Percentiles rank a stretch among this genome's conserved stretches.
Conservation (phyloP, 2,113 vertebrate species). For the Raphicerus campestris region DNA sequence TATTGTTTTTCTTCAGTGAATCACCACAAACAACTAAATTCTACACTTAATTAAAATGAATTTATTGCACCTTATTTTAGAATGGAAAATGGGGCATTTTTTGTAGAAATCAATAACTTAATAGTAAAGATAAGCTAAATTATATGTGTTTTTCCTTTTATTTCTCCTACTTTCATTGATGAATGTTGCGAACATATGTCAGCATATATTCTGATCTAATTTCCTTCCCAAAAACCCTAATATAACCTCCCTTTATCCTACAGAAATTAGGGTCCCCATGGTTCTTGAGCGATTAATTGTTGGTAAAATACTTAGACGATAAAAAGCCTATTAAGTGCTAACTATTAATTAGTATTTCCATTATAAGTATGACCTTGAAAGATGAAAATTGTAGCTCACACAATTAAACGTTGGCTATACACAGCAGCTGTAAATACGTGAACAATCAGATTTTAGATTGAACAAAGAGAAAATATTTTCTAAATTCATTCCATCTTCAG, state of each 20-base stretch:
- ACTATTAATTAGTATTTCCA: constrained; percentile 57
- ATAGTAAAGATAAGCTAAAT: not conserved
- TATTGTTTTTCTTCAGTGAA: not conserved
- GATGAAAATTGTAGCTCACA: constrained; percentile 27
- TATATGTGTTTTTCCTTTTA: not conserved
- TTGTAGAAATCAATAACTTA: not conserved
- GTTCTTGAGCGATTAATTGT: constrained; percentile 38
- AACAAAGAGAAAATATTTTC: not conserved
- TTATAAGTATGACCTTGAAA: constrained; percentile 54
- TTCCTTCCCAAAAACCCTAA: not conserved
- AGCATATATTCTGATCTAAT: not conserved
- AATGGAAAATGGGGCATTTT: not conserved
- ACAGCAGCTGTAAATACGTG: not conserved
- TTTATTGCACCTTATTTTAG: not conserved
- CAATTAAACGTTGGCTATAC: constrained; percentile 24
- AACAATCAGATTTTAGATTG: not conserved
- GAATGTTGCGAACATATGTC: not conserved
- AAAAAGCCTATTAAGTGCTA: constrained; percentile 33
- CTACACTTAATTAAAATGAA: not conserved
- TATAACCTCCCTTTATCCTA: not conserved
- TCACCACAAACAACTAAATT: not conserved
- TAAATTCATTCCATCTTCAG: not conserved
- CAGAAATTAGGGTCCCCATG: not conserved
- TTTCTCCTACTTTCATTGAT: not conserved
- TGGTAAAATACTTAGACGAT: constrained; percentile 23